Evolutionary conservation across 2,113 vertebrate species (phyloP), one percentile per base, ranked within the genome.

Genomic region (Brevimyrus niger): DNA sequence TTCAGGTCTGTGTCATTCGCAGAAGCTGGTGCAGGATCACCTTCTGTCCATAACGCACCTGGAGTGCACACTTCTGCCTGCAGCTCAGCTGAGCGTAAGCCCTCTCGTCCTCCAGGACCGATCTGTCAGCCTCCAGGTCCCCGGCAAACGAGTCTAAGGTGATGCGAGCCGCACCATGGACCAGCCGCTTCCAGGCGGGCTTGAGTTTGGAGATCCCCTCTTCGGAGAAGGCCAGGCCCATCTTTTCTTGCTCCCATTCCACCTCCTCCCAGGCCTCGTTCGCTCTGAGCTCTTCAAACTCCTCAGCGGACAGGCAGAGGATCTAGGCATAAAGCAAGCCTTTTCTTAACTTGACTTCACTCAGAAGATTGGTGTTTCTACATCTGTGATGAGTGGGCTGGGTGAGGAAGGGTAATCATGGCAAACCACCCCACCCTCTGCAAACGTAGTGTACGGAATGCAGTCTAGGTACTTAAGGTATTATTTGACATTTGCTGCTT

Each of bases 31-130:
- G 90, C 90, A 99, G 89, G 92, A 99, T 98, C 91, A 87, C 95
- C 89, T 97, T 99, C 94, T 99, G 98, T 1, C 98, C 97, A 0
- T 96, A 97, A 47, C 97, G 96, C 48, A 99, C 97, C 0, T 99
- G 96, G 91, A 99, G 92, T 0, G 98, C 97, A 6, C 95, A 95
- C 90, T 94, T 95, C 92, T 98, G 96, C 87, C 97, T 94, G 84
- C 89, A 91, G 89, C 93, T 95, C 88, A 98, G 95, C 31, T 90
- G 91, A 11, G 90, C 73, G 0, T 96, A 93, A 1, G 88, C 92
- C 2, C 90, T 95, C 31, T 92, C 65, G 47, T 97, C 92, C 8
- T 92, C 92, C 0, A 97, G 93, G 91, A 97, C 51, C 2, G 87
- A 92, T 69, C 94, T 93, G 38, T 98, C 98, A 0, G 89, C 65